A percentile compares a stretch with the other conserved stretches of the same genome.
Evolutionary conservation across 2,113 vertebrate species (phyloP).

Genomic region (Ptilonorhynchus violaceus): DNA sequence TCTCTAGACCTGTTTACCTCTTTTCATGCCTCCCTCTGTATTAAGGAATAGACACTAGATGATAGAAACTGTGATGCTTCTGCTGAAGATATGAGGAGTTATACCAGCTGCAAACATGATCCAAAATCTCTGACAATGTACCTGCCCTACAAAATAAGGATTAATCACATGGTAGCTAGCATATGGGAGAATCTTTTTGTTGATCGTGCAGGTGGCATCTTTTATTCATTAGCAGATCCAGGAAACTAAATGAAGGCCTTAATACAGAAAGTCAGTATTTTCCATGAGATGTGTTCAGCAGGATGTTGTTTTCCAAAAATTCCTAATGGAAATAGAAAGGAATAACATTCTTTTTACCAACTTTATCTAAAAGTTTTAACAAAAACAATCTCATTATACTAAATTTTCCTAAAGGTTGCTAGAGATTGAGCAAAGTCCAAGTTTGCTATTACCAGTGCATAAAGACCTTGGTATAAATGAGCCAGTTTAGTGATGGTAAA

Average conservation of each 20-base stretch:
- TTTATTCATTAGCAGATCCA: neutral
- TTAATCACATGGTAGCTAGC: neutral
- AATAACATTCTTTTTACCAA: neutral
- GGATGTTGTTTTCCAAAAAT: neutral
- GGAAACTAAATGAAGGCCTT: neutral
- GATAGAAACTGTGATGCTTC: neutral
- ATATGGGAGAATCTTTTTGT: neutral
- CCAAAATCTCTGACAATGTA: neutral
- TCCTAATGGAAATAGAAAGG: neutral
- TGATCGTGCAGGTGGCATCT: neutral
- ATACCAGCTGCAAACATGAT: neutral
- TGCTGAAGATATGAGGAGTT: neutral
- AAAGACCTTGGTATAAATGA: neutral
- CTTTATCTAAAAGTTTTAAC: neutral
- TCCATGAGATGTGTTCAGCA: neutral
- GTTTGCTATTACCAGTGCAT: neutral
- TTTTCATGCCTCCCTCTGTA: neutral
- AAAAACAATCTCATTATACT: neutral
- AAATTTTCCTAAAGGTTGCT: neutral
- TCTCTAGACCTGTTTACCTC: conserved; percentile 32
- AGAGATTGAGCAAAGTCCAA: neutral
- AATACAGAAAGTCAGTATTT: neutral
- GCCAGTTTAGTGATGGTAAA: neutral
- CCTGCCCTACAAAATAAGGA: neutral
- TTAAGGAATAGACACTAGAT: neutral